Evolutionary conservation across 1,140 invertebrate species (phyloP), one percentile per base, ranked within the genome.

Genomic region (Maconellicoccus hirsutus): DNA sequence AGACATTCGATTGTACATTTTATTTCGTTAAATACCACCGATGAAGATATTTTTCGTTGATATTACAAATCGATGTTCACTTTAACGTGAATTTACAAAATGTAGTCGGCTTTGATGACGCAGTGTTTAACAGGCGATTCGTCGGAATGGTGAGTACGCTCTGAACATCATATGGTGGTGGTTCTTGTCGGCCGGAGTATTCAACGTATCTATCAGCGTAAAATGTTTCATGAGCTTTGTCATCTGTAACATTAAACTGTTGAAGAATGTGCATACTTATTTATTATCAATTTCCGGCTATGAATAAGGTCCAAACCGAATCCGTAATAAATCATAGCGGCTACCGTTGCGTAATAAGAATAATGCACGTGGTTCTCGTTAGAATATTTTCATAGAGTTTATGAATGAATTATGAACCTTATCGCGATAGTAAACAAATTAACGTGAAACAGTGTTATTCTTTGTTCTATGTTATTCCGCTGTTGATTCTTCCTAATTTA

Each of bases 1-100:
- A 88, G 79, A 74, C 87, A 88, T 16, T 85, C 82, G 2, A 10
- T 33, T 8, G 6, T 4, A 22, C 61, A 66, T 52, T 52, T 14
- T 2, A 52, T 52, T 8, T 3, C 42, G n/a, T 52, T 52, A 3
- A 16, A 52, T 16, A 8, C 12, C 42, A 16, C 6, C 42, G 2
- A 3, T 3, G 12, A 52, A 19, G 42, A 52, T 8, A 52, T 52
- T 52, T 16, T 52, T 3, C 3, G 2, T 16, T 3, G n/a, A 52
- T 16, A 52, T 52, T 52, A 8, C 42, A 16, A 52, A 52, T 52
- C 42, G 42, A 52, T 52, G 6, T 52, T 52, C 42, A 16, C 42
- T 16, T 52, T 16, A 19, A 3, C 10, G 42, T 16, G 42, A 8
- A 52, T 52, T 16, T 52, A 16, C 16, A 52, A 16, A 16, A 52